phyloP scores from a whole-genome alignment of 2,113 vertebrate species.

The Anoplopoma fimbria region DNA sequence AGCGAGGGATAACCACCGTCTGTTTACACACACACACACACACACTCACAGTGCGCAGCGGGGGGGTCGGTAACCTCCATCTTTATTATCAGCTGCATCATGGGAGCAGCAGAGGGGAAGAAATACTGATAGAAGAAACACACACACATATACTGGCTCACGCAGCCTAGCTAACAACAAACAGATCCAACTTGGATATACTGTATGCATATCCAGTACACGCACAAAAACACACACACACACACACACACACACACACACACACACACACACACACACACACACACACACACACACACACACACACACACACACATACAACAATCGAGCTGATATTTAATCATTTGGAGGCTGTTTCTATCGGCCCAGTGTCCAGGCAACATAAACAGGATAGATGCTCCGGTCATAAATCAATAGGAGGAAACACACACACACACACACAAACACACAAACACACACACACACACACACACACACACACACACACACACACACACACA shows the following conservation, averaged over 20 bases:
- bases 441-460: constrained; percentile 11
- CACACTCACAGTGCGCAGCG: background rate
- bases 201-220: background rate
- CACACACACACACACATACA: constrained; percentile 9
- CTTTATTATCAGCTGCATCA: constrained; percentile 68
- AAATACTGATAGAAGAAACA: constrained; percentile 38
- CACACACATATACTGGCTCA: constrained; percentile 9
- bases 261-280: background rate
- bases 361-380: constrained; percentile 4
- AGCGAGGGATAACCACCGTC: constrained; percentile 3
- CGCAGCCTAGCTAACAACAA: background rate
- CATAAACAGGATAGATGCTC: constrained; percentile 39
- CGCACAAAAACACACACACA: background rate
- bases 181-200: constrained; percentile 7
- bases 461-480: background rate
- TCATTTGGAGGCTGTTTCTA: constrained; percentile 21
- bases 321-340: background rate
- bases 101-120: constrained; percentile 26
- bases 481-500: constrained; percentile 10
- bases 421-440: background rate
- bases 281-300: constrained; percentile 3
- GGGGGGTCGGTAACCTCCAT: constrained; percentile 50
- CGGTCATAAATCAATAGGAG: constrained; percentile 27
- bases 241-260: background rate
- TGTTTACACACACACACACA: constrained; percentile 19